A percentile compares a stretch with the other conserved stretches of the same genome.
Evolutionary conservation across 2,113 vertebrate genomes (phyloP).

Genomic region (Onychorhynchus coronatus): DNA sequence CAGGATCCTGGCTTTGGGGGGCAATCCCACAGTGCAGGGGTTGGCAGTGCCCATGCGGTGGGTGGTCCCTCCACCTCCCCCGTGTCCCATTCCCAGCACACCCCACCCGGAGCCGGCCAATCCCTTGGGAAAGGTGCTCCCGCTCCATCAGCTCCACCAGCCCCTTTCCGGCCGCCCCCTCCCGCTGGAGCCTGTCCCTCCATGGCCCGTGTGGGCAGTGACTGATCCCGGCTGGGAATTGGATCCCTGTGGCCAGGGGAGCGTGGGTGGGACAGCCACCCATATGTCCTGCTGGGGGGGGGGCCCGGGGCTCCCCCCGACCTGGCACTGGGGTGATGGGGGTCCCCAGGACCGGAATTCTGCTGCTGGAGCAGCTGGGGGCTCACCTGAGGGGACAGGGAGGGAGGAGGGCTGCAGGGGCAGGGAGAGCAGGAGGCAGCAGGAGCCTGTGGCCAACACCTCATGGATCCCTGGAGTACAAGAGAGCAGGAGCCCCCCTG

Average conservation of each 20-base stretch:
- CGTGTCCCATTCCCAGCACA: fast-evolving
- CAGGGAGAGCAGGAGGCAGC: neutral
- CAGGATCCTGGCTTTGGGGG: fast-evolving
- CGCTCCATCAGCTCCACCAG: fast-evolving
- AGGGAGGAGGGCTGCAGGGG: fast-evolving
- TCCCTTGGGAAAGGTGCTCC: neutral
- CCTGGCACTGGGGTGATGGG: neutral
- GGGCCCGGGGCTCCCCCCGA: neutral
- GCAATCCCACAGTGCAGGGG: fast-evolving
- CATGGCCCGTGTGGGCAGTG: neutral
- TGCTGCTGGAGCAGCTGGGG: neutral
- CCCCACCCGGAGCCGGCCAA: neutral
- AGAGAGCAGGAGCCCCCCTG: fast-evolving
- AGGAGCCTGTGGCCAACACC: neutral
- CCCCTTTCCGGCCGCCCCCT: neutral
- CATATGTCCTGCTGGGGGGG: fast-evolving
- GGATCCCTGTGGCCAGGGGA: neutral
- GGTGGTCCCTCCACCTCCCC: fast-evolving
- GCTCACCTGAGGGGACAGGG: neutral
- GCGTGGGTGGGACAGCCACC: fast-evolving
- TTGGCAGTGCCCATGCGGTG: fast-evolving
- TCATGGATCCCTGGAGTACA: fast-evolving
- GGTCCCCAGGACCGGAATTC: neutral
- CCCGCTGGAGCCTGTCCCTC: neutral
- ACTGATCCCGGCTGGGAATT: constrained; percentile 39